These are phyloP conservation scores for Mohoua ochrocephala DNA, from an alignment of 2,113 vertebrate genomes.

Conservation along the genomic window DNA sequence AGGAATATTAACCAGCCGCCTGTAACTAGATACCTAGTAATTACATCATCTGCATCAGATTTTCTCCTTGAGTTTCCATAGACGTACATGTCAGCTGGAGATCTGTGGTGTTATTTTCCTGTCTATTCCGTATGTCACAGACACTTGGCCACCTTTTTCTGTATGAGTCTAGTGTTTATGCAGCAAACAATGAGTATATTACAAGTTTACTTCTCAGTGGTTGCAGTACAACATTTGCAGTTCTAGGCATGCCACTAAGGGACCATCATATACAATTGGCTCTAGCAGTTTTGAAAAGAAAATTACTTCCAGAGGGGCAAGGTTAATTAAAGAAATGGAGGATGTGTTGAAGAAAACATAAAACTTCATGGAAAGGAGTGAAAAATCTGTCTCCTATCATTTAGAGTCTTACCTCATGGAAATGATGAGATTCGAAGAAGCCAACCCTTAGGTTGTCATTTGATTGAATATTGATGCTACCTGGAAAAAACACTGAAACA, in stretches of 20 bases:
- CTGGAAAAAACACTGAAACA: not conserved
- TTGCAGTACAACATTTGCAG: not conserved
- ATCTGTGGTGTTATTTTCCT: not conserved
- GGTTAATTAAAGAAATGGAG: not conserved
- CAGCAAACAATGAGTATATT: not conserved
- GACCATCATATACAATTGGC: not conserved
- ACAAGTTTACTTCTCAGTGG: not conserved
- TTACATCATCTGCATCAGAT: not conserved
- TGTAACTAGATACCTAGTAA: not conserved
- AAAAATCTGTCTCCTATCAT: not conserved
- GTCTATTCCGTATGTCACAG: not conserved
- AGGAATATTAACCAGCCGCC: not conserved
- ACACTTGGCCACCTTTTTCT: not conserved
- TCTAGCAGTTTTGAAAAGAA: not conserved
- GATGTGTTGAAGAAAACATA: not conserved
- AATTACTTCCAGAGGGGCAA: not conserved
- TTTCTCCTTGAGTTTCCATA: not conserved
- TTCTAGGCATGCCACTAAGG: not conserved
- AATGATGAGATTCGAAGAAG: not conserved
- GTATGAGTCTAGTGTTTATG: not conserved
- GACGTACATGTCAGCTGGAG: not conserved
- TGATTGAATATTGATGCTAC: not conserved
- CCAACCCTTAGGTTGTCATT: not conserved
- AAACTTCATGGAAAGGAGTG: not conserved
- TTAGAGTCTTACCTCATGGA: not conserved